Evolutionary conservation across 2,113 vertebrate genomes (phyloP), one percentile per base, ranked within the genome.

Genomic region (Alligator sinensis): DNA sequence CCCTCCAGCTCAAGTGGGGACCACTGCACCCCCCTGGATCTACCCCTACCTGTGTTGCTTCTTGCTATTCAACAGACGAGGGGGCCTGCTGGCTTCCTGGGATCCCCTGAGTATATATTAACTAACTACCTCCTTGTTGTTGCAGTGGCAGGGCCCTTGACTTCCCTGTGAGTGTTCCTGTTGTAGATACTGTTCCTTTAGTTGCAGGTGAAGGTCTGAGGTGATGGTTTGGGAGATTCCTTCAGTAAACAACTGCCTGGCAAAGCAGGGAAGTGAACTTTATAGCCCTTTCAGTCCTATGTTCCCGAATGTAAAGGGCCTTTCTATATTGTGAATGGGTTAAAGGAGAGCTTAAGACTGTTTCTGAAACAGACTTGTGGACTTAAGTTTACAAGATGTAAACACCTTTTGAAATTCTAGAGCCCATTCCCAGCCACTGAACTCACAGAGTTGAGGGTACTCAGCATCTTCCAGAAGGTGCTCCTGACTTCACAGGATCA

Each of bases 301-400:
- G 47, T 47, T 47, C 7, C 47, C 47, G 81, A 89, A 94, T 27
- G 21, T 58, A 88, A 30, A 34, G 58, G 22, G 47, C n/a, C 14
- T 22, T 12, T 85, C 88, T 93, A 75, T 75, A 84, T 89, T 96
- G 91, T 92, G 87, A 93, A 89, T 62, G 86, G 79, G 55, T 22
- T 62, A 60, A 68, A 86, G 25, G 84, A 88, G 57, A 82, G n/a
- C 19, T 80, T 21, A 82, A 47, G 47, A 47, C 8, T 47, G 47
- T 47, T 47, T 47, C 47, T 47, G 47, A 47, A 47, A 47, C 47
- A 47, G 47, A 9, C 47, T 90, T 94, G 89, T 57, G 84, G 38
- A 55, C 34, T 62, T 9, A 5, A 88, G 75, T 17, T 9, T 88
- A 18, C 80, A 91, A 38, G 83, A 78, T 27, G 11, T 81, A 34